Base-by-base conservation (phyloP, 2,113 vertebrate species). In the Puma concolor region DNA sequence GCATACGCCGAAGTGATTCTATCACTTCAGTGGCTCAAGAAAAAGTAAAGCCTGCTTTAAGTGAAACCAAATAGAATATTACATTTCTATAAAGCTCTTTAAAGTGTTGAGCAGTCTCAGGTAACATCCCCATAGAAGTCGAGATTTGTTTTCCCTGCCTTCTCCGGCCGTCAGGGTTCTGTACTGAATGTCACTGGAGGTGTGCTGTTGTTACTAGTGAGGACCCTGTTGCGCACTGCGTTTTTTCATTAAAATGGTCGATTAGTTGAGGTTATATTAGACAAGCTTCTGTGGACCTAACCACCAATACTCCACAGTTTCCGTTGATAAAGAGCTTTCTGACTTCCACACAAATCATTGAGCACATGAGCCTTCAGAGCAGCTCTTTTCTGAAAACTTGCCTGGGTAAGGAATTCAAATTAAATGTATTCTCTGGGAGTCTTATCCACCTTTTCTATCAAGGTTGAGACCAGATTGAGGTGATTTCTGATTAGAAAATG, bases 1-100 rank as follows among this genome's bases (percentile, higher is more conserved):
- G 63, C 41, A 5, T 13, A 6, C 0, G 1, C 5, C 44, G 11
- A 71, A 33, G 29, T 27, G 11, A 7, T 7, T 17, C 25, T 57
- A 7, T 27, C 8, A 36, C 17, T n/a, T 77, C 52, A 9, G 1
- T 29, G 33, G 10, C 38, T 77, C 13, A 29, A 50, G 52, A 11
- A 4, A 23, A 33, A 91, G 21, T 14, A 25, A 80, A 74, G 15
- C 38, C 21, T 5, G 1, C 27, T 16, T 36, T 33, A 41, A 33
- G 52, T 15, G 23, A 76, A 64, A 17, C 60, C 13, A 38, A 7
- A 21, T 17, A 29, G 15, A 14, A 27, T 9, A 2, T 31, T 41
- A 3, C 21, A 41, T 38, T 52, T 71, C 52, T n/a, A 0, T 1
- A 27, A 66, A 31, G 31, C n/a, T 90, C 25, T 69, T 27, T 31